Percentiles rank a stretch among this genome's conserved stretches.
phyloP scores from a whole-genome alignment of 1,140 invertebrate genomes.

The Maconellicoccus hirsutus region DNA sequence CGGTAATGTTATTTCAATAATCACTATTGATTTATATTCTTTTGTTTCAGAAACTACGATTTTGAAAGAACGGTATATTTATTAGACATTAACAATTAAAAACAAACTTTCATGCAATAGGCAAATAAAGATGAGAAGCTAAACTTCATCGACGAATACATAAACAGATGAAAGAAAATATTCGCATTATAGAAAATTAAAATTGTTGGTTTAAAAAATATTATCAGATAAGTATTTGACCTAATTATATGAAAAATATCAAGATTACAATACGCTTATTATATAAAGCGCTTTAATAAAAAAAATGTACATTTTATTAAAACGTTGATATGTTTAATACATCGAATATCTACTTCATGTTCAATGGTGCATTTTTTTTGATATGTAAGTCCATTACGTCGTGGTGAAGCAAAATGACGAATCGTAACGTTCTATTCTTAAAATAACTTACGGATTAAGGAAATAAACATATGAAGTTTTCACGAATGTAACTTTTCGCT shows the following conservation, averaged over 20 bases:
- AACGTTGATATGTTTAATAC: constrained; percentile 1
- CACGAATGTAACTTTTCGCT: neutral
- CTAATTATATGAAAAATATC: neutral
- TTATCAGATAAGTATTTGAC: neutral
- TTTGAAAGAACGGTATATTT: neutral
- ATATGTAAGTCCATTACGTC: neutral
- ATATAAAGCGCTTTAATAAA: constrained; percentile 1
- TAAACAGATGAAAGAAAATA: neutral
- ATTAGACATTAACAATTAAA: neutral
- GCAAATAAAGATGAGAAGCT: neutral
- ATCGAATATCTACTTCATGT: neutral
- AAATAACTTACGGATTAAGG: neutral
- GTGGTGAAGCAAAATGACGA: neutral
- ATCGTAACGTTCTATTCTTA: neutral
- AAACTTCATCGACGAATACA: neutral
- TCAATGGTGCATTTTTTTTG: neutral
- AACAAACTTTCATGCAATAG: neutral
- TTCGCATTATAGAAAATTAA: neutral
- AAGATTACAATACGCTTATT: constrained; percentile 9
- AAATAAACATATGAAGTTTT: neutral
- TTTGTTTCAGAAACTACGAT: no score
- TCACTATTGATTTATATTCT: no score
- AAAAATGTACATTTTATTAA: constrained; percentile 1
- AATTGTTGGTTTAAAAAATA: neutral
- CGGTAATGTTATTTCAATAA: no score